A percentile compares a stretch with the other conserved stretches of the same genome.
Conservation (phyloP, 2,113 vertebrate genomes). For the Ahaetulla prasina region DNA sequence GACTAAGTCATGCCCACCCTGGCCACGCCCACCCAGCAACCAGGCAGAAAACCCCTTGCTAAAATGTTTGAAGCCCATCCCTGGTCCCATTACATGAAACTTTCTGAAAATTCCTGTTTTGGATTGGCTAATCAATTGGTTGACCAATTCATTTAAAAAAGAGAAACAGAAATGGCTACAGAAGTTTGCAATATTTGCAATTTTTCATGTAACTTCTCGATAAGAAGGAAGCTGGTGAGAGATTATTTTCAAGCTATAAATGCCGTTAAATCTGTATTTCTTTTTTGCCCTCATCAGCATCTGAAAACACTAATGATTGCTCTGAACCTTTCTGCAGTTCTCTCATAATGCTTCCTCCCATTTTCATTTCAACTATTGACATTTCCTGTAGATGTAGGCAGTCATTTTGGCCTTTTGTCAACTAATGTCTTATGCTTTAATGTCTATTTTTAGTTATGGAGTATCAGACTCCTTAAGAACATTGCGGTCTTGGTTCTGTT, state of each 20-base stretch:
- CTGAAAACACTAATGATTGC: not conserved
- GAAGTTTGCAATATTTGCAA: not conserved
- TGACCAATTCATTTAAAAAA: not conserved
- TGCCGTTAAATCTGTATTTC: not conserved
- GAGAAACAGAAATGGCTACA: not conserved
- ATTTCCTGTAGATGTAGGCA: slow-evolving; percentile 32
- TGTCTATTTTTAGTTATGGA: not conserved
- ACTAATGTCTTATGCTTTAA: not conserved
- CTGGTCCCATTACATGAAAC: not conserved
- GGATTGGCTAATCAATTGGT: not conserved
- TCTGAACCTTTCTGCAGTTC: not conserved
- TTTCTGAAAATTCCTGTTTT: not conserved
- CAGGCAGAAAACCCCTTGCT: no score
- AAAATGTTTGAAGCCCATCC: no score
- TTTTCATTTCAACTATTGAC: slow-evolving; percentile 41
- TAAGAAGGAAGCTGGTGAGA: not conserved
- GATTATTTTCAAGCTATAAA: not conserved
- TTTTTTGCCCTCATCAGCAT: not conserved
- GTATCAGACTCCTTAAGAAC: not conserved
- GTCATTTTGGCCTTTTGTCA: not conserved
- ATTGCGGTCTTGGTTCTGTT: slow-evolving; percentile 42
- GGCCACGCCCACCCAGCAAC: no score
- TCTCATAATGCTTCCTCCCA: not conserved
- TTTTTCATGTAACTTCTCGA: not conserved
- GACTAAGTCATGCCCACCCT: no score